phyloP scores from a whole-genome alignment of 2,797 vertebrate species.

The Centroberyx gerrardi region DNA sequence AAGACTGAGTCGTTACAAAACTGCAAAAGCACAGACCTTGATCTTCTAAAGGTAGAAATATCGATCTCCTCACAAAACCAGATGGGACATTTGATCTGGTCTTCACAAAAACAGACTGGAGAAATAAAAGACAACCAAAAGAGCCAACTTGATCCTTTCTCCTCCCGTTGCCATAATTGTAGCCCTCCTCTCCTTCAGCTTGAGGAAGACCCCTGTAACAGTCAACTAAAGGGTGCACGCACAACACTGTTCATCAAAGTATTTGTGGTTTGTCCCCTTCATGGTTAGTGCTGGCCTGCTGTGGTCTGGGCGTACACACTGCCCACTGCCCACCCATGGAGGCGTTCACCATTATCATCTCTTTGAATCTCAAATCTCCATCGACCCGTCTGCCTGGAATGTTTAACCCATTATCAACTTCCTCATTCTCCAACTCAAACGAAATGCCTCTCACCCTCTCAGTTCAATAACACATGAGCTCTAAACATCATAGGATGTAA shows the following conservation, averaged over 20 bases:
- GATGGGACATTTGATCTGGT: slow-evolving; percentile 40
- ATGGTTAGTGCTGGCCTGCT: slow-evolving; percentile 23
- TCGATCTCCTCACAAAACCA: slow-evolving; percentile 62
- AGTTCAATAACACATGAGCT: slow-evolving; percentile 53
- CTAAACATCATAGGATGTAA: slow-evolving; percentile 57
- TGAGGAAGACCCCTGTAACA: slow-evolving; percentile 44
- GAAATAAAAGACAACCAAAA: slow-evolving; percentile 53
- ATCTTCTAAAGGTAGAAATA: slow-evolving; percentile 63
- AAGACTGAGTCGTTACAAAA: slow-evolving; percentile 70
- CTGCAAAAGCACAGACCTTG: slow-evolving; percentile 65
- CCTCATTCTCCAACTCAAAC: slow-evolving; percentile 35
- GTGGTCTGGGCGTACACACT: not conserved
- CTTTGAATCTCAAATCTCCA: slow-evolving; percentile 19
- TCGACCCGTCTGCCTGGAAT: slow-evolving; percentile 63
- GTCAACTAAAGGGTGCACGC: slow-evolving; percentile 39
- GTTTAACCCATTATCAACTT: slow-evolving; percentile 63
- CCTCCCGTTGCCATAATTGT: slow-evolving; percentile 25
- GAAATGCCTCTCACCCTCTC: slow-evolving; percentile 32
- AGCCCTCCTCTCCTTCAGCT: slow-evolving; percentile 32
- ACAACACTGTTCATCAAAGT: slow-evolving; percentile 1
- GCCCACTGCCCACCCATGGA: slow-evolving; percentile 19
- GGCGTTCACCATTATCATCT: not conserved
- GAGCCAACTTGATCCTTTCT: slow-evolving; percentile 20
- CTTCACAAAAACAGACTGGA: slow-evolving; percentile 46
- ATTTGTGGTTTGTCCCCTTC: slow-evolving; percentile 4